Base-by-base conservation (phyloP, 1,140 invertebrate species). In the Halesus radiatus region DNA sequence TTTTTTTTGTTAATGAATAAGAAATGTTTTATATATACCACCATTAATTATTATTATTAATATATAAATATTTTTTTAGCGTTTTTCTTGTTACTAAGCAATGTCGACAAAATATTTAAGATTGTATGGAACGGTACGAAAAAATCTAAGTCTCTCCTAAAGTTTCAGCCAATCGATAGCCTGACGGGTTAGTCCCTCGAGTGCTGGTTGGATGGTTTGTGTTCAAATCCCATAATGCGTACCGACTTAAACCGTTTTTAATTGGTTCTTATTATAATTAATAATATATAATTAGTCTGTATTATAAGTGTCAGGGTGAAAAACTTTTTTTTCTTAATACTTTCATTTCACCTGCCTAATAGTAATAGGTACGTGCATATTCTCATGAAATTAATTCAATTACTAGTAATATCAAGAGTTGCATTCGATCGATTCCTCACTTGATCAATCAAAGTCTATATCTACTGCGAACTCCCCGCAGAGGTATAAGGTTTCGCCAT, bases 391-490 rank as follows among this genome's bases (percentile, higher is more conserved):
- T 54, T 54, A 16, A n/a, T 16, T 54, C 16, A 54, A 54, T 18
- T 18, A 56, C 0, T 6, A 18, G n/a, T 22, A 56, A 56, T 18
- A 56, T 56, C 5, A 56, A 45, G 37, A 13, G 37, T 18, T 60
- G 5, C 26, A 26, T 66, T 26, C 20, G 26, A 66, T 32, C 26
- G 23, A 8, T 29, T 26, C 23, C 7, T 13, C 26, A 16, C 26
- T n/a, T 66, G 13, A 64, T 66, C 62, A 32, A 66, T 66, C 62
- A 66, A 32, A 66, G 62, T 66, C 26, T 22, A n/a, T 18, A 16
- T 26, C 13, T 7, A 16, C 16, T 26, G 8, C 22, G 26, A 29
- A 66, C 22, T 16, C 16, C 8, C 22, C 16, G 23, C 37, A 16
- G 32, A 20, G 37, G 37, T 70, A 70, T 70, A 45, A 29, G 32